phyloP scores from a whole-genome alignment of 2,888 invertebrate genomes.

The Oscheius sp. region DNA sequence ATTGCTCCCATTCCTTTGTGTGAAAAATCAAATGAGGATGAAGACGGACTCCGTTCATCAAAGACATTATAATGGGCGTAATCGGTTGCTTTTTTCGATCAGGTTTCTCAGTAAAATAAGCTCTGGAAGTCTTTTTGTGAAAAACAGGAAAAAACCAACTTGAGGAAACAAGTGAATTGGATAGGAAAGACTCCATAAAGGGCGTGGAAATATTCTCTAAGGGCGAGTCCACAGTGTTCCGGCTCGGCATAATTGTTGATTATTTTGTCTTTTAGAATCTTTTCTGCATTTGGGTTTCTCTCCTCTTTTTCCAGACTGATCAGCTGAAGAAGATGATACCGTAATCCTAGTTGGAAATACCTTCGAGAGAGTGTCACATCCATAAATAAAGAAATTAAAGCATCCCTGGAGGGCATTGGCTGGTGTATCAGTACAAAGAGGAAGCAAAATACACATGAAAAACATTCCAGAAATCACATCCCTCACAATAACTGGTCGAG shows the following conservation, averaged over 20 bases:
- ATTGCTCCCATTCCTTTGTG: conserved; percentile 38
- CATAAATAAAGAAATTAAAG: conserved; percentile 36
- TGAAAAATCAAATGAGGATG: conserved; percentile 43
- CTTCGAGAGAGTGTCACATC: conserved; percentile 14
- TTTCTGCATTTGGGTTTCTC: not conserved
- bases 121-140: not conserved
- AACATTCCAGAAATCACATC: conserved; percentile 41
- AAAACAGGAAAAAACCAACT: not conserved
- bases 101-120: conserved; percentile 7
- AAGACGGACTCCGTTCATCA: conserved; percentile 36
- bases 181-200: conserved; percentile 52
- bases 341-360: not conserved
- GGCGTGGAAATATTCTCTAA: conserved; percentile 39
- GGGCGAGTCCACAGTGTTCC: conserved; percentile 34
- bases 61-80: conserved; percentile 4
- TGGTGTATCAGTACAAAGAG: conserved; percentile 38
- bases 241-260: conserved; percentile 27
- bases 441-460: conserved; percentile 42
- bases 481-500: not conserved
- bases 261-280: not conserved
- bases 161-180: conserved; percentile 40
- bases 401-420: conserved; percentile 23
- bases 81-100: conserved; percentile 5
- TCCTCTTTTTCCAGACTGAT: not conserved
- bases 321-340: conserved; percentile 11